Evolutionary conservation across 2,888 invertebrate species (phyloP).

Genomic region (Deroplatys truncata): DNA sequence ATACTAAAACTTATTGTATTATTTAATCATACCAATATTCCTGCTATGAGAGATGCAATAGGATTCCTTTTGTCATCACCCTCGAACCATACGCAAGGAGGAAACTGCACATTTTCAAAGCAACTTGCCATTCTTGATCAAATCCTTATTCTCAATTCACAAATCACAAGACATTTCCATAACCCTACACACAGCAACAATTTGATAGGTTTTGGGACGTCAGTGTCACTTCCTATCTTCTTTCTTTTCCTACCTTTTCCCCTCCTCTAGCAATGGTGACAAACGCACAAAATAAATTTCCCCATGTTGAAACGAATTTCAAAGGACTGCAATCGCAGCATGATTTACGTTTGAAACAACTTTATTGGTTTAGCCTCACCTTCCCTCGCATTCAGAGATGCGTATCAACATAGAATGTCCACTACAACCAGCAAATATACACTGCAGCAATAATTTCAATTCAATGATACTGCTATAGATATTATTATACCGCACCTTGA

Average conservation of each 20-base stretch:
- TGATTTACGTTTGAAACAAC: no score
- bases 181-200: not conserved
- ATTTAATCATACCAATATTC: constrained; percentile 66
- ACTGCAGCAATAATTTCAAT: no score
- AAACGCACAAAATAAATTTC: not conserved
- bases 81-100: constrained; percentile 79
- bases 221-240: not conserved
- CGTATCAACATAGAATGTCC: no score
- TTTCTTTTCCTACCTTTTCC: not conserved
- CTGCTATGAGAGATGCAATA: constrained; percentile 78
- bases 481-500: no score
- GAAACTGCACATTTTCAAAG: constrained; percentile 53
- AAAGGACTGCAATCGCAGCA: not conserved
- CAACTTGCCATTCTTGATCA: constrained; percentile 21
- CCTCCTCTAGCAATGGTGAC: not conserved
- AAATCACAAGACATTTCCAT: not conserved
- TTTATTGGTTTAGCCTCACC: no score
- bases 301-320: not conserved
- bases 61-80: constrained; percentile 82
- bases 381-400: no score
- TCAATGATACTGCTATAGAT: no score
- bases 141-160: not conserved
- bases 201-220: not conserved
- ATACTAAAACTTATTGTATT: not conserved
- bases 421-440: no score